Base-by-base conservation (phyloP, 2,113 vertebrate genomes). In the Calonectris borealis region DNA sequence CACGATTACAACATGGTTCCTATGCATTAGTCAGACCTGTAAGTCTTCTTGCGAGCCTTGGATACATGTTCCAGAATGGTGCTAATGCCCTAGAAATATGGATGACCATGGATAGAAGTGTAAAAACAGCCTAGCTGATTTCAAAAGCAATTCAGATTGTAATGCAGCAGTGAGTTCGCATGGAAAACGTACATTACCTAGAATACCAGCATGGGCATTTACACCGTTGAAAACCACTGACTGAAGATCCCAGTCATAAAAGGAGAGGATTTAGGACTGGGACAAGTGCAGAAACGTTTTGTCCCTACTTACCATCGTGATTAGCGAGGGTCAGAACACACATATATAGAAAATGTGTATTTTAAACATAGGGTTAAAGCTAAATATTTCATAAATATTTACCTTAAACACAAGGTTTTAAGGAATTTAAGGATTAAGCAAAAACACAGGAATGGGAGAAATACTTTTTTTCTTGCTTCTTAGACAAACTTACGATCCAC, bases 401-500 rank as follows among this genome's bases (percentile, higher is more conserved):
- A 76, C 2, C 64, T 1, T 4, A 62, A 92, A 62, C 7, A 1
- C 14, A 31, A 16, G 44, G 26, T 15, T 48, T 51, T 11, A 44
- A 29, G 48, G 27, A 8, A 42, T 34, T 52, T 19, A 10, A 71
- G 34, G 10, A 44, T 26, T 7, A 27, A 58, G 4, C 40, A 62
- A 48, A 78, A 48, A 11, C 21, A 16, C 2, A 18, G 20, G 8
- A 40, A 24, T 0, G 1, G 24, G 8, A 54, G 32, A 25, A 80
- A 32, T 13, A 10, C 2, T 9, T 27, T 36, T 49, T 7, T 38
- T 34, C 51, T 54, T 10, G 7, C 7, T 62, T 31, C 60, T 49
- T 4, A 5, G 76, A n/a, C 57, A 57, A 62, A 98, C 98, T 98
- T 98, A 98, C 98, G 97, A n/a, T 98, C 98, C 72, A 94, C 95